Evolutionary conservation across 2,888 invertebrate genomes (phyloP), one percentile per base, ranked within the genome.

Genomic region (Pheosia gnoma): DNA sequence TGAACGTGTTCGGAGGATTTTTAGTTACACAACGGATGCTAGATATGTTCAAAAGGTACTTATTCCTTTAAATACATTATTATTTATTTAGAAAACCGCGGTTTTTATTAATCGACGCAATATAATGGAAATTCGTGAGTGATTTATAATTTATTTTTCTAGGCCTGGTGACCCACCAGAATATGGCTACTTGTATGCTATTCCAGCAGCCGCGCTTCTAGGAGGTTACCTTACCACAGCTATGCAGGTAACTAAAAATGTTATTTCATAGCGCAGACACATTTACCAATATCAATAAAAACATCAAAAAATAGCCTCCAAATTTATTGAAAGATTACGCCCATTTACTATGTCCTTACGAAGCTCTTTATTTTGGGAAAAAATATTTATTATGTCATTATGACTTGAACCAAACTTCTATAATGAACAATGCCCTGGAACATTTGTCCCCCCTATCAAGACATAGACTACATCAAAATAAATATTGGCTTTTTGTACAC

Each of bases 1-100:
- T 98, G 68, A 98, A 98, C 93, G 97, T 98, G 59, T 98, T 97
- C 76, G 98, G 98, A 72, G 98, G 98, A 60, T 98, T 98, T 88
- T 88, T 97, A 55, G 97, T 98, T 66, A 98, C 98, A 0, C 96
- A 98, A 90, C 94, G 98, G 68, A 98, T 98, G 98, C 93, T 98
- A 86, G 97, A 98, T 86, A 98, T 98, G 98, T 98, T 98, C 90
- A 97, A 96, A 87, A 95, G 96, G 95, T 95, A 87, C 66, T 68
- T 54, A 54, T 37, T 69, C 60, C 38, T 25, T 51, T 43, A 54
- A 57, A 51, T 51, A 57, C 2, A 3, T 10, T 45, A 3, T 45
- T 10, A 10, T 10, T 10, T 10, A 3, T 45, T 0, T 25, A 25
- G 25, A 25, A 25, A 25, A 25, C 25, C 25, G 0, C 0, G 25